phyloP scores from a whole-genome alignment of 2,797 vertebrate species.

The Falco concolor region DNA sequence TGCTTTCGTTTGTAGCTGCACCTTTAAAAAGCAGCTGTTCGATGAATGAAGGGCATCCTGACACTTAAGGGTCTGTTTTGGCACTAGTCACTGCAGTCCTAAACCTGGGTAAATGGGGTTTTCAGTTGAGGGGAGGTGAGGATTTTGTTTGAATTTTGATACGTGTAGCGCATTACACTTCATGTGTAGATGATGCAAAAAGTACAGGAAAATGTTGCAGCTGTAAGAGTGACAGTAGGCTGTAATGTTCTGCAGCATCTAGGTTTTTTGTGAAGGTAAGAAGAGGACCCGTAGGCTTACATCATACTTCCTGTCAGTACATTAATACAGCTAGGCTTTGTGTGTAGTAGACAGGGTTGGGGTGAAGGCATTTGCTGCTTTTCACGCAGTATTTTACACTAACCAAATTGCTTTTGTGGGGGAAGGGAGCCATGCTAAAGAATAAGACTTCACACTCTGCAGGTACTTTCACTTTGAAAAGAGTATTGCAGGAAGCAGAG shows the following conservation, averaged over 20 bases:
- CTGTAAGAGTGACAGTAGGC: not conserved
- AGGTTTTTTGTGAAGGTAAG: not conserved
- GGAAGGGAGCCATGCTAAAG: not conserved
- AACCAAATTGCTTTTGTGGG: not conserved
- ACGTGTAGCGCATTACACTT: rapidly evolving
- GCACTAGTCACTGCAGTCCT: not conserved
- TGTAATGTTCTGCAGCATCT: not conserved
- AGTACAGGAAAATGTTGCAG: not conserved
- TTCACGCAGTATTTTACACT: not conserved
- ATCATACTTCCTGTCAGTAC: not conserved
- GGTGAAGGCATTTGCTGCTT: not conserved
- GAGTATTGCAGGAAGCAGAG: not conserved
- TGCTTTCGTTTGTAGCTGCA: not conserved
- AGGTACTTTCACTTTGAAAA: not conserved
- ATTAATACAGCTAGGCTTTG: not conserved
- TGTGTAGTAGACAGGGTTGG: not conserved
- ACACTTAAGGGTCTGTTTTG: not conserved
- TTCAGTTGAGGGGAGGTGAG: not conserved
- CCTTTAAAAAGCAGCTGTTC: not conserved
- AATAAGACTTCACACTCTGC: not conserved
- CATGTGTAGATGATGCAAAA: not conserved
- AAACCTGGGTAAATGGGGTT: not conserved
- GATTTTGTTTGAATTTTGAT: not conserved
- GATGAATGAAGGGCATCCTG: not conserved
- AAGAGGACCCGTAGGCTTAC: not conserved